A percentile compares a stretch with the other conserved stretches of the same genome.
phyloP scores from a whole-genome alignment of 2,888 invertebrate genomes.

The Dicyrtoma fusca region DNA sequence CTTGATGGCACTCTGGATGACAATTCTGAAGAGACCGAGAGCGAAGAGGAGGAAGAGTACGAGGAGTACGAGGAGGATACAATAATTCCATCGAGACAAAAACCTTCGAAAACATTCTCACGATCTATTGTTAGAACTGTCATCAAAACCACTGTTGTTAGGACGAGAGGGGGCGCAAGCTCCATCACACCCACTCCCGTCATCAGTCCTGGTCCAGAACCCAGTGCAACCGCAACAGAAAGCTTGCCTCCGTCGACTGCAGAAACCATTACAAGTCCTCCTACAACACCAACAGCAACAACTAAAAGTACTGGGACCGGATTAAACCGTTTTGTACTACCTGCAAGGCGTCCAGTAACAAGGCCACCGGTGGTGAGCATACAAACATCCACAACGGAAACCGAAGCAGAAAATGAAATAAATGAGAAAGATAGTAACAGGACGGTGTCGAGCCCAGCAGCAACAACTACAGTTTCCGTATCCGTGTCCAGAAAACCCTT shows the following conservation, averaged over 20 bases:
- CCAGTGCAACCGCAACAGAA: not conserved
- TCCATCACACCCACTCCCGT: slow-evolving; percentile 27
- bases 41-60: slow-evolving; percentile 35
- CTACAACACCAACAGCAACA: slow-evolving; percentile 1
- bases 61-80: slow-evolving; percentile 31
- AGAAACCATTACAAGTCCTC: not conserved
- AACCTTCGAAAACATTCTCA: slow-evolving; percentile 8
- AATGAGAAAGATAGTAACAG: no score
- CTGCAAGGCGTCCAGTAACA: slow-evolving; percentile 23
- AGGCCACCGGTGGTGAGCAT: slow-evolving; percentile 10
- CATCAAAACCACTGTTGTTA: slow-evolving; percentile 32
- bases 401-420: slow-evolving; percentile 21
- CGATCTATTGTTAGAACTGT: slow-evolving; percentile 17
- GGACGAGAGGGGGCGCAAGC: slow-evolving; percentile 15
- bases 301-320: slow-evolving; percentile 11
- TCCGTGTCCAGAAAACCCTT: slow-evolving; percentile 47
- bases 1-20: not conserved
- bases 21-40: slow-evolving; percentile 28
- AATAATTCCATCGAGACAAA: slow-evolving; percentile 9
- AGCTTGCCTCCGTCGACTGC: not conserved
- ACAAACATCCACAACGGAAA: slow-evolving; percentile 5
- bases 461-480: not conserved
- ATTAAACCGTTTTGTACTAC: slow-evolving; percentile 9
- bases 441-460: slow-evolving; percentile 4
- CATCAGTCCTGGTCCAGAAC: not conserved